These are phyloP conservation scores for Nipponia nippon DNA, from an alignment of 2,113 vertebrate genomes.

Conservation along the genomic window DNA sequence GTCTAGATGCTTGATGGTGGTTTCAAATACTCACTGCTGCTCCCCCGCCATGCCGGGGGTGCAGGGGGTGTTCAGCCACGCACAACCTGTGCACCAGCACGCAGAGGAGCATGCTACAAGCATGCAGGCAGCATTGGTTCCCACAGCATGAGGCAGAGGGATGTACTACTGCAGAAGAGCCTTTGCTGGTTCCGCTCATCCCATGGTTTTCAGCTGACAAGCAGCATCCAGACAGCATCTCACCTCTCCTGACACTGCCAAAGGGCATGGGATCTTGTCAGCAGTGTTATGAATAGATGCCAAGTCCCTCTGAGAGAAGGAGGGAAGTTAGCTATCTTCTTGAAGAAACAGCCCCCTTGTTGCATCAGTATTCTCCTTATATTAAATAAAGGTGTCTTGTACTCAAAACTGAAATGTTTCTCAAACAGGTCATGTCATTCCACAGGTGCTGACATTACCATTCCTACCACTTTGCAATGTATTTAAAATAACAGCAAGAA, in stretches of 20 bases:
- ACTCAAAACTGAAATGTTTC: neutral
- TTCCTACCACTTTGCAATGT: neutral
- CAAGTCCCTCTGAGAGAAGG: neutral
- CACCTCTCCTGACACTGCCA: neutral
- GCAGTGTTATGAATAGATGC: neutral
- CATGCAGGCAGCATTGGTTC: neutral
- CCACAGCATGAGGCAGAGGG: fast-evolving
- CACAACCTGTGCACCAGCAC: neutral
- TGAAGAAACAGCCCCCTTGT: neutral
- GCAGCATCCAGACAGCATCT: neutral
- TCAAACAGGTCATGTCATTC: neutral
- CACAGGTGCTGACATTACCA: fast-evolving
- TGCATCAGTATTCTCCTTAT: neutral
- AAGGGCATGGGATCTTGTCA: neutral
- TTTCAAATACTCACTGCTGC: neutral
- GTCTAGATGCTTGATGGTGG: neutral
- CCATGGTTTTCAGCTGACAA: neutral
- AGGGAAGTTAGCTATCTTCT: neutral
- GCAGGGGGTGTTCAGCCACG: neutral
- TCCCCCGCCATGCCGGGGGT: fast-evolving
- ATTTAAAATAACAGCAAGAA: neutral
- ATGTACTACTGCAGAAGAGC: neutral
- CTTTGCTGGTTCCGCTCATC: neutral
- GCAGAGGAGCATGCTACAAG: fast-evolving
- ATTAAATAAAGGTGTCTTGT: neutral